Base-by-base conservation (phyloP, 2,797 vertebrate genomes). In the Decapterus maruadsi region DNA sequence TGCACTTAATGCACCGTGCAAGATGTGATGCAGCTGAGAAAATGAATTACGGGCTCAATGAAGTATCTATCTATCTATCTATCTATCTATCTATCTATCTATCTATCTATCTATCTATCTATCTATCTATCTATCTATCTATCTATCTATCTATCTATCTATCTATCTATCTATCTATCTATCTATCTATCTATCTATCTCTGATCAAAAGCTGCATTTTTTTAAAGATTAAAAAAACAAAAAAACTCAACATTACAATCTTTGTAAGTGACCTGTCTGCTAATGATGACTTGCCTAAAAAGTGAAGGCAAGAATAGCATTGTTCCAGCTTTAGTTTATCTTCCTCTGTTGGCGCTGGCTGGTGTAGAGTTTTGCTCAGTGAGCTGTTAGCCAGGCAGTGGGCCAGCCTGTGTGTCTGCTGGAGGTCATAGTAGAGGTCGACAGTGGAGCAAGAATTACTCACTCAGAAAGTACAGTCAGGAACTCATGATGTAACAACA, bases 381-480 rank as follows among this genome's bases (percentile, higher is more conserved):
- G 20, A 4, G 0, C 26, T 20, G 29, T 56, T 36, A 4, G 67
- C 29, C 6, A 4, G 67, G 67, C 67, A 26, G 43, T 1, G 29
- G 19, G 54, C 55, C 55, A 22, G 16, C 9, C 43, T 48, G 20
- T 22, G 29, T 36, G 66, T 67, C 61, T 64, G 45, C 12, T 31
- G 14, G 29, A 68, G 66, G 69, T 55, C 16, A 45, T 63, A 14
- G 2, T 63, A n/a, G 51, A 72, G 58, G 69, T 72, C 69, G 53
- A 17, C 43, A 22, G 29, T 10, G 16, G 48, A 10, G 65, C 6
- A 11, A 50, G 46, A 50, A 50, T 50, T 16, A 50, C 46, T 50
- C 46, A 11, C 50, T 53, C 50, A 22, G 4, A 10, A 20, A 53
- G 10, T 53, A 53, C 20, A 22, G 14, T 53, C 7, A 54, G 53